phyloP scores from a whole-genome alignment of 2,797 vertebrate species.

The Sternotherus odoratus region DNA sequence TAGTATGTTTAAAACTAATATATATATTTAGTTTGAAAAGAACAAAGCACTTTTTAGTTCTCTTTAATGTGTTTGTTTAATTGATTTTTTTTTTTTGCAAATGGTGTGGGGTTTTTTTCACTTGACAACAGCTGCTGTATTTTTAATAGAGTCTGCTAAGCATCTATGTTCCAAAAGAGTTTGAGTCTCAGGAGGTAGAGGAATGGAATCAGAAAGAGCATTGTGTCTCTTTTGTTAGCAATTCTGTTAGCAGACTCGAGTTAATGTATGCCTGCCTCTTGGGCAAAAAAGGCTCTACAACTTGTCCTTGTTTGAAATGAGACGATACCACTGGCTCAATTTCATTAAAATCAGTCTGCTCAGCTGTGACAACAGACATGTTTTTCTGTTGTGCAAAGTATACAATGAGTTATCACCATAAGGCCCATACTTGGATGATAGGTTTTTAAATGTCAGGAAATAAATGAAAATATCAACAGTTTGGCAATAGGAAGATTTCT shows the following conservation, averaged over 20 bases:
- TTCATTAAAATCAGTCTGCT: slow-evolving; percentile 66
- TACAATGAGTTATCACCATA: slow-evolving; percentile 46
- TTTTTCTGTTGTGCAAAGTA: slow-evolving; percentile 51
- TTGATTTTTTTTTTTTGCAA: slow-evolving; percentile 59
- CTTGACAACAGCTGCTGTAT: slow-evolving; percentile 50
- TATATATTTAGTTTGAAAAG: slow-evolving; percentile 14
- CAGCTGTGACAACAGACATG: slow-evolving; percentile 67
- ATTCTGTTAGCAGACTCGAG: slow-evolving; percentile 51
- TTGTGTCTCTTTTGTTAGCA: slow-evolving; percentile 64
- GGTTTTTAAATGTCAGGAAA: slow-evolving; percentile 75
- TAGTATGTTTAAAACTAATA: slow-evolving; percentile 35
- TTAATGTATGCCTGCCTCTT: slow-evolving; percentile 58
- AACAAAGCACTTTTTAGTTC: slow-evolving; percentile 17
- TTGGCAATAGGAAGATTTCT: slow-evolving; percentile 55
- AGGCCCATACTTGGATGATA: slow-evolving; percentile 38
- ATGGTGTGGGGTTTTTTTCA: slow-evolving; percentile 34
- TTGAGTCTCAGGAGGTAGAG: slow-evolving; percentile 64
- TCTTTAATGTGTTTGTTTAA: slow-evolving; percentile 63
- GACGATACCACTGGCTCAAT: slow-evolving; percentile 56
- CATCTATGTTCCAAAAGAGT: slow-evolving; percentile 59
- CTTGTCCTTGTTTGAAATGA: slow-evolving; percentile 59
- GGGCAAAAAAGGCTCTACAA: slow-evolving; percentile 33
- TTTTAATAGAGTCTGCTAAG: slow-evolving; percentile 58
- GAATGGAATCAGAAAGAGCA: slow-evolving; percentile 51
- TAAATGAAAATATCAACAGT: slow-evolving; percentile 72